phyloP scores from a whole-genome alignment of 2,797 vertebrate species.

The Sebastes aleutianus region DNA sequence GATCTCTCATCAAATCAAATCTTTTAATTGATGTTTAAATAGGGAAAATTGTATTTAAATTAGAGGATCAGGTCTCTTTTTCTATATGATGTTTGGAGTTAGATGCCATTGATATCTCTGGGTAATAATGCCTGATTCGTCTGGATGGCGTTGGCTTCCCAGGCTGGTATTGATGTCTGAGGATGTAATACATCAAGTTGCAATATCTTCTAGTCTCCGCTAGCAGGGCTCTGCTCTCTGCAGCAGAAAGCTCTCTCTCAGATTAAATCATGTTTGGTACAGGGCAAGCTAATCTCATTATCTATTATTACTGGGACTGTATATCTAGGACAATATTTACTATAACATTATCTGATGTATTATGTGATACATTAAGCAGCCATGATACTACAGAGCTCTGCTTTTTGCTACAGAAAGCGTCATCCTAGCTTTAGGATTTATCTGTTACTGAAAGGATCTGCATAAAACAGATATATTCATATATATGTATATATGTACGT shows the following conservation, averaged over 20 bases:
- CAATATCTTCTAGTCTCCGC: neutral
- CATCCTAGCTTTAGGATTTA: neutral
- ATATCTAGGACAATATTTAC: neutral
- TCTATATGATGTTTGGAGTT: neutral
- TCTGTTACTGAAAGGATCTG: neutral
- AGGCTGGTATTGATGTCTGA: neutral
- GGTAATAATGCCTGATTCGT: neutral
- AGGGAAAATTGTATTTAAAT: neutral
- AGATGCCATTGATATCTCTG: neutral
- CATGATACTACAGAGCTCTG: neutral
- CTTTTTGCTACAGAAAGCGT: neutral
- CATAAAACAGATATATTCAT: neutral
- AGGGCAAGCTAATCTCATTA: neutral
- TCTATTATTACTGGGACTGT: neutral
- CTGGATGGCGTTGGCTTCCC: neutral
- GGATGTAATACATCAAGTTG: slow-evolving; percentile 7
- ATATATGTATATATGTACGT: neutral
- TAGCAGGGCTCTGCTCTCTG: neutral
- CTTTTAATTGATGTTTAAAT: neutral
- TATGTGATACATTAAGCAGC: neutral
- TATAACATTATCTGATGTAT: neutral
- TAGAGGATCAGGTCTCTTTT: neutral
- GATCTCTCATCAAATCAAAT: neutral
- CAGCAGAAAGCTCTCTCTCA: slow-evolving; percentile 16
- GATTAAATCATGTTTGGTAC: neutral